Conservation (phyloP, 2,797 vertebrate genomes). For the Paratrypauchen microcephalus region DNA sequence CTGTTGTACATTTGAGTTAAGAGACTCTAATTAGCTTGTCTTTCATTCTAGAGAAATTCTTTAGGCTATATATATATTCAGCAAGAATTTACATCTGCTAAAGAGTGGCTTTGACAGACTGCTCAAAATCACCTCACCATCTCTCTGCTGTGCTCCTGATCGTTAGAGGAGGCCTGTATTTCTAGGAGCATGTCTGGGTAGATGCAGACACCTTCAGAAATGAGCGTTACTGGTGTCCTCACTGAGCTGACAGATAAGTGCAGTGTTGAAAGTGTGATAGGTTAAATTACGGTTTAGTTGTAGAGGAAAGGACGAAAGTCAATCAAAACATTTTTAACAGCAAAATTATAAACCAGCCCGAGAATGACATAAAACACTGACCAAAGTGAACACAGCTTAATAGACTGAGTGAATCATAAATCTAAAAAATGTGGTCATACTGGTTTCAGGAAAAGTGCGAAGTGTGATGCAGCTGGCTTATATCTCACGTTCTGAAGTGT, state of each 20-base stretch:
- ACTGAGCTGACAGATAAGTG: conserved; percentile 51
- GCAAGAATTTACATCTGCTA: too few species aligned
- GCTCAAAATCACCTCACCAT: too few species aligned
- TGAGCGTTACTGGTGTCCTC: conserved; percentile 40
- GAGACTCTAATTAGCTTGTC: too few species aligned
- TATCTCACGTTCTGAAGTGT: conserved; percentile 13
- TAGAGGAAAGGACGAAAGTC: neutral
- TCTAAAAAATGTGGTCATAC: conserved; percentile 1
- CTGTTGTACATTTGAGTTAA: too few species aligned
- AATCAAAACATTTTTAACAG: conserved; percentile 5
- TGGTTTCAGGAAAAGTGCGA: conserved; percentile 10
- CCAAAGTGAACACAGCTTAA: neutral
- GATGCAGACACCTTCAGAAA: conserved; percentile 65
- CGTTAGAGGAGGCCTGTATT: conserved; percentile 44
- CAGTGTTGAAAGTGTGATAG: conserved; percentile 40
- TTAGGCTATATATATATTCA: too few species aligned
- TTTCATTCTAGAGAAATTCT: too few species aligned
- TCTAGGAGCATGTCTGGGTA: conserved; percentile 57
- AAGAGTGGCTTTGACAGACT: too few species aligned
- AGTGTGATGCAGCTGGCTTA: conserved; percentile 21
- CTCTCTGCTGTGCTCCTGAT: neutral
- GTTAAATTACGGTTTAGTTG: neutral
- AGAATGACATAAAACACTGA: conserved; percentile 19
- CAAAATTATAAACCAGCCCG: conserved; percentile 12
- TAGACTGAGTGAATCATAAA: neutral